Conservation (phyloP, 2,888 invertebrate genomes). For the Xestobium rufovillosum region DNA sequence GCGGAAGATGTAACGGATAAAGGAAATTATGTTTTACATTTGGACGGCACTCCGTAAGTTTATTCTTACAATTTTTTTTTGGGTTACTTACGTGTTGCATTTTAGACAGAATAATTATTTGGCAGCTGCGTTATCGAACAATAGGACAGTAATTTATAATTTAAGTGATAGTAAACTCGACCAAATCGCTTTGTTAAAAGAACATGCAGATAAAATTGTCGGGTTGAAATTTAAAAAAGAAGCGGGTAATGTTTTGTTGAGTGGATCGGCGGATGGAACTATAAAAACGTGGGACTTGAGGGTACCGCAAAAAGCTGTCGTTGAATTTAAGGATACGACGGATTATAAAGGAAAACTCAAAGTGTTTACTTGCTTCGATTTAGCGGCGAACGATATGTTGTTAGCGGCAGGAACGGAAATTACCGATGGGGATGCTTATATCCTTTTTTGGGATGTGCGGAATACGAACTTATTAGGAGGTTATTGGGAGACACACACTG, state of each 20-base stretch:
- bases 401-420: conserved; percentile 70
- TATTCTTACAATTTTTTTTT: too few relatives aligned
- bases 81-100: too few relatives aligned
- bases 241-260: conserved; percentile 47
- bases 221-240: conserved; percentile 53
- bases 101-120: conserved; percentile 31
- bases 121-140: conserved; percentile 46
- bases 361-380: conserved; percentile 64
- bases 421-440: conserved; percentile 59
- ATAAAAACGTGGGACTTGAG: conserved; percentile 2
- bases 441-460: conserved; percentile 76
- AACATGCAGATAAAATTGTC: conserved; percentile 45
- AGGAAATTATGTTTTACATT: not conserved
- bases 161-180: conserved; percentile 40
- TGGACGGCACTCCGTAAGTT: too few relatives aligned
- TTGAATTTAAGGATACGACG: conserved; percentile 39
- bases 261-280: not conserved
- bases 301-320: conserved; percentile 31
- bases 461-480: conserved; percentile 59
- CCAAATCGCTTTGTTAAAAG: conserved; percentile 39
- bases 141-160: conserved; percentile 45
- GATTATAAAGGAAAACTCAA: conserved; percentile 39
- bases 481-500: conserved; percentile 77
- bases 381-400: conserved; percentile 61
- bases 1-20: not conserved